A percentile compares a stretch with the other conserved stretches of the same genome.
These are phyloP conservation scores for Heterodera schachtii DNA, from an alignment of 1,140 invertebrate genomes.

Conservation along the genomic window DNA sequence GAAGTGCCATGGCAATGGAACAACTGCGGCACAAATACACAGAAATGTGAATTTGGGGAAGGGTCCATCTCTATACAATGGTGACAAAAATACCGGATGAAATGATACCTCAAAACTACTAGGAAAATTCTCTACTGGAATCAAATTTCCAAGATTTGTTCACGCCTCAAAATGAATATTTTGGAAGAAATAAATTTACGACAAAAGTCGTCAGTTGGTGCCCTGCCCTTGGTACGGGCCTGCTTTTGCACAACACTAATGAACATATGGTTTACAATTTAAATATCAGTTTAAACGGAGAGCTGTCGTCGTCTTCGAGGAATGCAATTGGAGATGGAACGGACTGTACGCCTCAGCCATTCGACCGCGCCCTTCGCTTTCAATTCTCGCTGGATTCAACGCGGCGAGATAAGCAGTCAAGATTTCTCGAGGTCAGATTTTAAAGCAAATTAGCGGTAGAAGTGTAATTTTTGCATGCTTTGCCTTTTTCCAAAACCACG, in stretches of 20 bases:
- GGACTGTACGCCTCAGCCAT: neutral
- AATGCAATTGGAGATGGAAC: neutral
- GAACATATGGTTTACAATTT: neutral
- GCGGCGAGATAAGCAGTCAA: constrained; percentile 4
- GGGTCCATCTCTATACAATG: too few species aligned
- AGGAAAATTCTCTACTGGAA: too few species aligned
- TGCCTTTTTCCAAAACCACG: too few species aligned
- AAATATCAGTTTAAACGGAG: neutral
- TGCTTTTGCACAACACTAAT: too few species aligned
- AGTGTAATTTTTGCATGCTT: too few species aligned
- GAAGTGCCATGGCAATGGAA: neutral
- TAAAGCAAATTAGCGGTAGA: neutral
- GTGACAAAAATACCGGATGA: too few species aligned
- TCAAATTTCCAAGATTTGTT: too few species aligned
- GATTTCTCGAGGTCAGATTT: constrained; percentile 10
- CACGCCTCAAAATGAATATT: too few species aligned
- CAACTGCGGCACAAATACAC: neutral
- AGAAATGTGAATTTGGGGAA: neutral
- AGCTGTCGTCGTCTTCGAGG: neutral
- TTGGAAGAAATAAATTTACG: too few species aligned
- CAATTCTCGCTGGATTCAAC: neutral
- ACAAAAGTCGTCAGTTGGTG: too few species aligned
- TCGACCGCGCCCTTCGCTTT: neutral
- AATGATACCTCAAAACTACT: too few species aligned
- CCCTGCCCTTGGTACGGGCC: too few species aligned